Evolutionary conservation across 2,797 vertebrate species (phyloP), one percentile per base, ranked within the genome.

Genomic region (Hozukius guyotensis): DNA sequence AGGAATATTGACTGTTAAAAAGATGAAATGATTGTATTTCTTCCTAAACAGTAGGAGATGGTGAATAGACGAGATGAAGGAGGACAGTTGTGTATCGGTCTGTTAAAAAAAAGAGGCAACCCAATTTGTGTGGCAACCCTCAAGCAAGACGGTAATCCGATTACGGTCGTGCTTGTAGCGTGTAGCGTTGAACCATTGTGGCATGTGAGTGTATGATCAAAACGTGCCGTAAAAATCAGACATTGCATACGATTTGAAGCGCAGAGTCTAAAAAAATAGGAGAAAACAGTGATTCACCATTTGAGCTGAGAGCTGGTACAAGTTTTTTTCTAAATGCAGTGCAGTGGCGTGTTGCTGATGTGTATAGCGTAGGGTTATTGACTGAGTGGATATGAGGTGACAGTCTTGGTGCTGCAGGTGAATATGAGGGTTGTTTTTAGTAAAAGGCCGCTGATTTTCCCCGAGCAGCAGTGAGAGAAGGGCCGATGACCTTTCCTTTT

Each of bases 11-110:
- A 87, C 83, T 89, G 78, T 88, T 89, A 61, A 80, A 78, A 67
- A 81, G 71, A 83, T 74, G 13, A 72, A 72, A 49, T 77, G 77
- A 87, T 87, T 93, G 91, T 91, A 89, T 87, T 89, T 83, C 74
- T 72, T 82, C 24, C 53, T 65, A 12, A 65, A 55, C 42, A 65
- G 49, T 25, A 72, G 25, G 64, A 68, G 24, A 27, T 29, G 2
- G 52, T 7, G 13, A 57, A 57, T 25, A 63, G 65, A 74, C 1
- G 1, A 10, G 52, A 53, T 71, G 24, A 52, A 27, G 49, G 32
- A 34, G 64, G 57, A 56, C 46, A 69, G 22, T 52, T 70, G 32
- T 70, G 32, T 53, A 61, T 18, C 36, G 1, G 27, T 38, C 16
- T 59, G 53, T 29, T 29, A 22, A 14, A n/a, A 38, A 46, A 18